Percentiles rank a stretch among this genome's conserved stretches.
phyloP scores from a whole-genome alignment of 2,797 vertebrate genomes.

The Prionace glauca region DNA sequence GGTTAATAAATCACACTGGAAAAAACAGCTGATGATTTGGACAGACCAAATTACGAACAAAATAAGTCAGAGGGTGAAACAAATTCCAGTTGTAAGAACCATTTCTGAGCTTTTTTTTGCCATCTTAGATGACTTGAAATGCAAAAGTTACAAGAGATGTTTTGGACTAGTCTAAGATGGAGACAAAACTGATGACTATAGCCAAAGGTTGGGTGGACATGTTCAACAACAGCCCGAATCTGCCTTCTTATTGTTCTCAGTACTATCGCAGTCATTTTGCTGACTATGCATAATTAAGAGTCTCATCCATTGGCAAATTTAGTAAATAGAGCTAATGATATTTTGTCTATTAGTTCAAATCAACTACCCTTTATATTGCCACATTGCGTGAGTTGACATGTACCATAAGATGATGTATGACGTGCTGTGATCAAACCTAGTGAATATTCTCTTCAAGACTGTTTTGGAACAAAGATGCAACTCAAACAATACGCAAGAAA shows the following conservation, averaged over 20 bases:
- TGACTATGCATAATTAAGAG: background rate
- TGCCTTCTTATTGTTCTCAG: background rate
- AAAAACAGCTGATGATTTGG: background rate
- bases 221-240: background rate
- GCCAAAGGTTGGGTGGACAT: background rate
- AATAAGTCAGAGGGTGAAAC: background rate
- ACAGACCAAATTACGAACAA: background rate
- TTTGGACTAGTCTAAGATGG: background rate
- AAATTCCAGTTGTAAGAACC: background rate
- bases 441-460: background rate
- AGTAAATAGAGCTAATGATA: background rate
- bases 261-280: background rate
- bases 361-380: background rate
- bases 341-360: background rate
- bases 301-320: background rate
- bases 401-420: background rate
- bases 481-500: background rate
- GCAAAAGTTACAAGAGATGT: background rate
- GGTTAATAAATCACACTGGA: background rate
- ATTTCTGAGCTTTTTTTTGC: background rate
- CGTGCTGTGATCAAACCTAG: background rate
- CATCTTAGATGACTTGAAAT: background rate
- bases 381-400: background rate
- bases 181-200: background rate
- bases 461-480: background rate